Evolutionary conservation across 1,140 invertebrate genomes (phyloP), one percentile per base, ranked within the genome.

Genomic region (Carposina sasakii): DNA sequence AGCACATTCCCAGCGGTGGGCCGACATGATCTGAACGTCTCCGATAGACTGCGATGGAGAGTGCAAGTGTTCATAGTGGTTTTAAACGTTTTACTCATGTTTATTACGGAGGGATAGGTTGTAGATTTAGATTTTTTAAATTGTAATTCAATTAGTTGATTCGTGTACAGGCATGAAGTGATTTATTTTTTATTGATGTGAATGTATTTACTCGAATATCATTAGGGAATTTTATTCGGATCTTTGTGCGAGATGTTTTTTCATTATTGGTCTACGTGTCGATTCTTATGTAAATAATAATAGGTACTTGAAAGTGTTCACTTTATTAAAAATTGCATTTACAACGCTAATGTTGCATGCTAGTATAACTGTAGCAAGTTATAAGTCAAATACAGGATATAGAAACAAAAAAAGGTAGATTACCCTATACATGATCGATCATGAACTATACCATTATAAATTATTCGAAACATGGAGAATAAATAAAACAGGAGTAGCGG

Each of bases 151-250:
- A 56, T 60, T 60, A 58, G 53, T 67, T 59, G 67, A 62, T 60
- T 57, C 66, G 66, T 76, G 71, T 75, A 75, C 72, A 74, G n/a
- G 74, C 61, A 52, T 65, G 63, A 67, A 60, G 65, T 74, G 61
- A 65, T 76, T n/a, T 67, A 67, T 71, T 67, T 71, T 61, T 57
- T 69, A 66, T 54, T 77, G 64, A 74, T 76, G 78, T 81, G 71
- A 77, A 83, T 81, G n/a, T n/a, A 77, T 78, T 74, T 81, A 76
- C 76, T 83, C 76, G 79, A 81, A 83, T 83, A 83, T 79, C 72
- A 72, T 69, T 67, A 63, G 70, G 60, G 51, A 65, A 63, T 71
- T 67, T 58, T 65, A 64, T 76, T 76, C 71, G 67, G 65, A 72
- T 65, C 65, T 60, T 52, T 68, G 54, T 56, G 60, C 57, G 57